Evolutionary conservation across 2,797 vertebrate genomes (phyloP).

Genomic region (Lophius americanus): DNA sequence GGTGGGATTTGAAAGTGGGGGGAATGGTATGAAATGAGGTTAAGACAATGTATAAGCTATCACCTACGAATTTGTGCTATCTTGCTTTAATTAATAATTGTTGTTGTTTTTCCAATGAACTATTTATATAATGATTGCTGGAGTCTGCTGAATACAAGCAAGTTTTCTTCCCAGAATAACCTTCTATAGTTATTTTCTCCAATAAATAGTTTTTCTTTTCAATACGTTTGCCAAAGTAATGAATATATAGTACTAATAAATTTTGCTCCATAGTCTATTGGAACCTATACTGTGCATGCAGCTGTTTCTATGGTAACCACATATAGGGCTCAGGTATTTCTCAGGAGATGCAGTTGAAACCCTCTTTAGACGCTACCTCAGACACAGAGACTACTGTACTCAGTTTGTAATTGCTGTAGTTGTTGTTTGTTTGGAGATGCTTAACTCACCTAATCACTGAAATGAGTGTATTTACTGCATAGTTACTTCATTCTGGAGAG

Average conservation of each 20-base stretch:
- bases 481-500: background rate
- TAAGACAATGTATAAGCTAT: background rate
- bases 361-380: background rate
- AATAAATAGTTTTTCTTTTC: background rate
- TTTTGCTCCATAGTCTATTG: background rate
- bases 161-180: background rate
- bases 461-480: background rate
- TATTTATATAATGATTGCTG: too few relatives aligned
- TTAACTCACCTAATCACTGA: background rate
- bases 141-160: too few relatives aligned
- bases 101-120: too few relatives aligned
- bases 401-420: slow-evolving; percentile 9
- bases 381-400: background rate
- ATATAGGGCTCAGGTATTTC: background rate
- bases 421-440: slow-evolving; percentile 8
- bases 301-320: slow-evolving; percentile 20
- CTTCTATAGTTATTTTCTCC: background rate
- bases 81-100: background rate
- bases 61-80: background rate
- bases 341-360: slow-evolving; percentile 11
- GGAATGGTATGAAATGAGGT: background rate
- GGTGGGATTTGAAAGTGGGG: too few relatives aligned
- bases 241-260: background rate
- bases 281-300: slow-evolving; percentile 2
- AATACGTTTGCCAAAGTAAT: background rate